Base-by-base conservation (phyloP, 1,140 invertebrate species). In the Epicauta chinensis region DNA sequence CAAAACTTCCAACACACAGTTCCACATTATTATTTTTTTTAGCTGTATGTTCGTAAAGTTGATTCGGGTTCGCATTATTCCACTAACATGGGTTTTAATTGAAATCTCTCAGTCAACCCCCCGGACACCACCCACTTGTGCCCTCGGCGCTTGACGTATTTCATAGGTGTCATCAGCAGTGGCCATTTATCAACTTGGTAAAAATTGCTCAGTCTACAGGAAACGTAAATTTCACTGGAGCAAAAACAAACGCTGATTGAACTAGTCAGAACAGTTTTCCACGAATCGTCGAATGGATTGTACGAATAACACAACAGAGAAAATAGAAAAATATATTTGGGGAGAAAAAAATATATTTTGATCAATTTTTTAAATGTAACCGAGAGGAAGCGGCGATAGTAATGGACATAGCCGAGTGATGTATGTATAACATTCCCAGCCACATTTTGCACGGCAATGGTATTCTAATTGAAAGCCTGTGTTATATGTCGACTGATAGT, bases 51-150 rank as follows among this genome's bases (percentile, higher is more conserved):
- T 17, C 17, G 34, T 30, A 47, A 47, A 47, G 45, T 47, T 47
- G 45, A 16, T 16, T 47, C 45, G n/a, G 45, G 45, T 31, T 60
- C 65, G 56, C 53, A 63, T 67, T 68, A 68, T 68, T 68, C 66
- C 66, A 59, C 66, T 60, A 64, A 68, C 66, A 66, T 67, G 63
- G 59, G 63, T 68, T 68, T 68, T 68, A 68, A 68, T 68, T 68
- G 66, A 68, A 68, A 66, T 66, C 62, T 64, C 64, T 63, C 60
- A 59, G 63, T 65, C 59, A 61, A 41, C 53, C 61, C 52, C 43
- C 29, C 10, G 29, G 29, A 34, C 10, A 11, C 32, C 32, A 34
- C 32, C 32, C 29, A 4, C 29, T 5, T 30, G 29, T 4, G 50
- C 37, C 51, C 47, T 23, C 4, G 4, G 23, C 40, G 42, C 56